phyloP scores from a whole-genome alignment of 2,888 invertebrate genomes.

The Drosophila mercatorum region DNA sequence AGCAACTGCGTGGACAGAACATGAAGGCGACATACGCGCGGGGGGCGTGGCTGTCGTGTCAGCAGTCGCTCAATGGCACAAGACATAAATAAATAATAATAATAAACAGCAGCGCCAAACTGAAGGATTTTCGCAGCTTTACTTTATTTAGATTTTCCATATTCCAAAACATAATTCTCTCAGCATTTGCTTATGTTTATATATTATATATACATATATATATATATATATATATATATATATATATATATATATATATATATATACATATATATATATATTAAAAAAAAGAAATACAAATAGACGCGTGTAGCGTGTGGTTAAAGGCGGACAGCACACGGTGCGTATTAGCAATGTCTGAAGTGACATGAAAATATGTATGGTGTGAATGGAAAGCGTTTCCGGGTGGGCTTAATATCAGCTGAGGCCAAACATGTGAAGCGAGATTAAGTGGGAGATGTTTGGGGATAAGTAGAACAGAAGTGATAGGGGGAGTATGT shows the following conservation, averaged over 20 bases:
- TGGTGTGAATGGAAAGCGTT: constrained; percentile 37
- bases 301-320: constrained; percentile 27
- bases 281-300: constrained; percentile 20
- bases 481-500: too few relatives aligned
- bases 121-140: constrained; percentile 50
- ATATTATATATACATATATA: constrained; percentile 4
- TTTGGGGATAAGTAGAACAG: background rate
- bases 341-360: constrained; percentile 51
- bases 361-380: constrained; percentile 54
- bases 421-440: constrained; percentile 11
- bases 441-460: background rate
- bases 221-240: constrained; percentile 7
- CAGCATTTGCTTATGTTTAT: constrained; percentile 12
- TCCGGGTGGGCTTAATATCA: constrained; percentile 66
- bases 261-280: constrained; percentile 5
- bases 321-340: constrained; percentile 37
- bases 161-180: constrained; percentile 55
- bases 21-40: constrained; percentile 25
- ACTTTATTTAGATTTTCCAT: constrained; percentile 33
- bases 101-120: constrained; percentile 43
- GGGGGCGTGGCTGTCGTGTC: constrained; percentile 61
- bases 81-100: constrained; percentile 73
- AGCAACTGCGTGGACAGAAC: constrained; percentile 30
- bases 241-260: constrained; percentile 5
- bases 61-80: constrained; percentile 74